Evolutionary conservation across 2,797 vertebrate species (phyloP).

Genomic region (Phataginus tetradactyla): DNA sequence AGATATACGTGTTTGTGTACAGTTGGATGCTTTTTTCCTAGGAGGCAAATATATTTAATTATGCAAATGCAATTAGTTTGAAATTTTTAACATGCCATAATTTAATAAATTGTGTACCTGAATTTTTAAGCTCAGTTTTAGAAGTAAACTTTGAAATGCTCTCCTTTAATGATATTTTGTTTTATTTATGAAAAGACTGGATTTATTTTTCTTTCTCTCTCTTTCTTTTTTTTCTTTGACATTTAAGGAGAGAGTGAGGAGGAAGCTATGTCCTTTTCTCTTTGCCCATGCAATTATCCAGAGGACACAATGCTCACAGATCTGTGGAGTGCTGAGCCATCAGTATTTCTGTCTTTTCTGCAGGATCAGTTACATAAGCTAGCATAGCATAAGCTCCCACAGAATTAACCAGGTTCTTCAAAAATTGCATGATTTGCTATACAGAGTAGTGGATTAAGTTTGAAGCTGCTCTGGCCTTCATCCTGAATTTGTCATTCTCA

Average conservation of each 20-base stretch:
- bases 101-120: neutral
- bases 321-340: constrained; percentile 24
- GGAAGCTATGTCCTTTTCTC: neutral
- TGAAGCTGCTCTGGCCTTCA: neutral
- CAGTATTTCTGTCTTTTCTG: constrained; percentile 34
- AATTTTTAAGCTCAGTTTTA: neutral
- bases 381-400: neutral
- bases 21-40: neutral
- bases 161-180: neutral
- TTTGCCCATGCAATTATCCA: neutral
- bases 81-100: neutral
- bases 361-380: constrained; percentile 42
- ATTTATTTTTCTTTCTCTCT: neutral
- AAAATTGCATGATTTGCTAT: neutral
- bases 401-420: constrained; percentile 28
- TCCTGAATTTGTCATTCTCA: constrained; percentile 40
- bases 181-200: neutral
- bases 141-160: neutral
- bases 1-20: neutral
- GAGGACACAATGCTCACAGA: neutral
- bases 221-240: neutral
- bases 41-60: neutral
- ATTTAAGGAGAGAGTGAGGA: neutral
- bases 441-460: constrained; percentile 30
- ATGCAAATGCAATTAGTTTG: neutral